These are phyloP conservation scores for Eulemur macaco DNA, from an alignment of 2,113 vertebrate genomes.

Conservation along the genomic window DNA sequence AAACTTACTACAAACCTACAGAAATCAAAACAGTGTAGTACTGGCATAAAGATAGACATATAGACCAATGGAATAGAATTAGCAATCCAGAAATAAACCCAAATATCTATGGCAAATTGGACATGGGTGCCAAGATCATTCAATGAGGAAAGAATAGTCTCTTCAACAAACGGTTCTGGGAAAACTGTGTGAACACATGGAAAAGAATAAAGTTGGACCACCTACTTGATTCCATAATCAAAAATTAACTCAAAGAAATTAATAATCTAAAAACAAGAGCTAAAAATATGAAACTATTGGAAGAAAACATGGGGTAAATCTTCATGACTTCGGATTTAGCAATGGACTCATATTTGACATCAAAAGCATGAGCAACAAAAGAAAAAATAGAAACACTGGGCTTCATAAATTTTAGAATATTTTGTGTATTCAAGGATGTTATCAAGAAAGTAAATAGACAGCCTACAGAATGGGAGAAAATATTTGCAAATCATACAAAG, in stretches of 20 bases:
- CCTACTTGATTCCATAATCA: background rate
- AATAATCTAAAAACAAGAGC: background rate
- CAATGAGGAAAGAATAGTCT: background rate
- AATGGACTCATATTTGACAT: background rate
- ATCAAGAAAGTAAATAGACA: background rate
- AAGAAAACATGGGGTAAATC: background rate
- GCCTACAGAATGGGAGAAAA: background rate
- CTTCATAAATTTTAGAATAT: background rate
- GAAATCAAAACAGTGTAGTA: background rate
- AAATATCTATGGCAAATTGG: background rate
- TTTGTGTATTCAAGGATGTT: background rate
- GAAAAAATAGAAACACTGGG: background rate
- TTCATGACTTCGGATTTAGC: background rate
- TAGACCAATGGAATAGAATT: background rate
- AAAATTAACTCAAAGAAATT: constrained; percentile 1
- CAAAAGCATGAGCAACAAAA: background rate
- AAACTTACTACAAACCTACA: background rate
- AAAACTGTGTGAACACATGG: background rate
- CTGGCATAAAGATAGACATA: background rate
- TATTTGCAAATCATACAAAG: background rate
- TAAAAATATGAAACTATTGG: background rate
- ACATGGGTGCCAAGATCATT: background rate
- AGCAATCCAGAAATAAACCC: background rate
- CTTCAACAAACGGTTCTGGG: background rate
- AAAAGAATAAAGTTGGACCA: background rate